These are phyloP conservation scores for Trichosurus vulpecula DNA, from an alignment of 2,797 vertebrate genomes.

Conservation along the genomic window DNA sequence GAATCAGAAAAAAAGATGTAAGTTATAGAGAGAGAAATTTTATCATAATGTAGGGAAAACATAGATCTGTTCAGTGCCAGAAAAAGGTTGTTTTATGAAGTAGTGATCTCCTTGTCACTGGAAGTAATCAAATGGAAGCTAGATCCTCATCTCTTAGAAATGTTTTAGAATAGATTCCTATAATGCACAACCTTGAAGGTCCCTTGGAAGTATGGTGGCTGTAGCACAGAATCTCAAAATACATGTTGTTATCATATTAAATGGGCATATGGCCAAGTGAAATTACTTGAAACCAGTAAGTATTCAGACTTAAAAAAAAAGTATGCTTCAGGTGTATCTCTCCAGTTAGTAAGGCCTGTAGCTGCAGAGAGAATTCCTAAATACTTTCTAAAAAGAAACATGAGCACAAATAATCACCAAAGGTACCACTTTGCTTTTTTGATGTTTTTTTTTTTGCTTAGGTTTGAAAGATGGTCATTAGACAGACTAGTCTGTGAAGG, in stretches of 20 bases:
- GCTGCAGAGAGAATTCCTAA: not conserved
- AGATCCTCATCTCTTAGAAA: not conserved
- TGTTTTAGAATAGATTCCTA: not conserved
- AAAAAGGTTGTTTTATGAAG: not conserved
- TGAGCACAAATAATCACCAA: slow-evolving; percentile 17
- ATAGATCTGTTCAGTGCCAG: not conserved
- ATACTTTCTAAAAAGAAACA: slow-evolving; percentile 23
- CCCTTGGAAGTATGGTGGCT: not conserved
- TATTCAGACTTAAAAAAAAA: slow-evolving; percentile 17
- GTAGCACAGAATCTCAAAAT: not conserved
- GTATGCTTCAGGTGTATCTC: not conserved
- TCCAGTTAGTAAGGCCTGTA: slow-evolving; percentile 29
- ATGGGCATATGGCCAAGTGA: not conserved
- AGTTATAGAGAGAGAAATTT: not conserved
- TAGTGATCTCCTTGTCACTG: not conserved
- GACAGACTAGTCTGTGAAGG: not conserved
- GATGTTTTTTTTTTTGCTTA: not conserved
- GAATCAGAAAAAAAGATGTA: not conserved
- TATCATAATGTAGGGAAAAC: not conserved
- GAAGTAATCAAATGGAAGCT: not conserved
- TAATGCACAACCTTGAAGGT: not conserved
- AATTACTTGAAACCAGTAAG: not conserved
- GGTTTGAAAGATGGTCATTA: not conserved
- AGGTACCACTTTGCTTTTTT: not conserved
- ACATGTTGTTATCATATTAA: not conserved